Percentiles rank a stretch among this genome's conserved stretches.
These are phyloP conservation scores for Homalodisca vitripennis DNA, from an alignment of 1,140 invertebrate genomes.

Conservation along the genomic window DNA sequence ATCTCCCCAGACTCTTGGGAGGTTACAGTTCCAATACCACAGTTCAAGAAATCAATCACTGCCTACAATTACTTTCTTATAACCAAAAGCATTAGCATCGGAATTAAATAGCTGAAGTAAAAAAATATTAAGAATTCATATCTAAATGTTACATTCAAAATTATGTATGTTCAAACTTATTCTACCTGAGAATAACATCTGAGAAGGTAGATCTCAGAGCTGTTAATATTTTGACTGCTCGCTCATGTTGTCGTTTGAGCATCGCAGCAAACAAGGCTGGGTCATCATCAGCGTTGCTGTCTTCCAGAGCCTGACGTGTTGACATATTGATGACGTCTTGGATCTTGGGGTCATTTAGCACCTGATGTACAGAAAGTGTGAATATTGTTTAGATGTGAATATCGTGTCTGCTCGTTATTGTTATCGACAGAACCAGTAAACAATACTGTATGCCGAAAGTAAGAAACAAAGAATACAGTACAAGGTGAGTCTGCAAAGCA, in stretches of 20 bases:
- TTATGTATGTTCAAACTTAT: no score
- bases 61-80: no score
- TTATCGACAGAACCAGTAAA: neutral
- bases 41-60: no score
- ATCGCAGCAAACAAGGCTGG: constrained; percentile 49
- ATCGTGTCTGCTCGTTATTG: neutral
- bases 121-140: no score
- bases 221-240: constrained; percentile 63
- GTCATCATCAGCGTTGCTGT: constrained; percentile 46
- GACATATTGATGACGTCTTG: constrained; percentile 65
- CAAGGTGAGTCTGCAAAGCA: neutral
- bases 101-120: no score
- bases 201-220: constrained; percentile 73
- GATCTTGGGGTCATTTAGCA: constrained; percentile 68
- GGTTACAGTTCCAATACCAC: no score
- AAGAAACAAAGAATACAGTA: constrained; percentile 32
- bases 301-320: constrained; percentile 49
- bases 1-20: no score
- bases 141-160: no score
- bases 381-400: neutral
- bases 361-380: constrained; percentile 47
- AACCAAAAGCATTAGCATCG: no score
- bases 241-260: constrained; percentile 52
- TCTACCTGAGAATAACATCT: constrained; percentile 63
- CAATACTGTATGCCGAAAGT: constrained; percentile 19